Evolutionary conservation across 2,113 vertebrate genomes (phyloP), one percentile per base, ranked within the genome.

Genomic region (Eolophus roseicapilla): DNA sequence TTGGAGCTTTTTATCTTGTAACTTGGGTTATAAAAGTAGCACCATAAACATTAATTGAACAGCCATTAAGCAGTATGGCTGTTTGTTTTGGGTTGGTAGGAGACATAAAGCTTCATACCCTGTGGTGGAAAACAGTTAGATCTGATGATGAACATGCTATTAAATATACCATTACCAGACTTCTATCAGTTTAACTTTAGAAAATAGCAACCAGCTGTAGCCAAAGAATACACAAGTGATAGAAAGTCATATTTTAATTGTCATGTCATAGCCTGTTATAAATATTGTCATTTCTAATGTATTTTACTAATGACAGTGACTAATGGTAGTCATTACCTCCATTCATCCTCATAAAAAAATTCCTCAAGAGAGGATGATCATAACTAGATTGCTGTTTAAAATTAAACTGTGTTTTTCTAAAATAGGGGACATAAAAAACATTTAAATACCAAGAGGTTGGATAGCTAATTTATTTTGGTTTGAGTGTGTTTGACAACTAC

Each of bases 91-190:
- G 83, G 82, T 96, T 97, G 96, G 96, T 93, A 87, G 95, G 96
- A 80, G 79, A 97, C 86, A 96, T 97, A 97, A 97, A 97, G 90
- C 83, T 95, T 84, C 62, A 71, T 95, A 89, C 88, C 86, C 92
- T 96, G 93, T 97, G 94, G 95, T 97, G 86, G 77, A 94, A 97
- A 97, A 97, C 96, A 98, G 96, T 98, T 96, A 97, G 59, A 86
- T 88, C 80, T 90, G 69, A 88, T 88, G 94, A 97, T 96, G 82
- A 94, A 83, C 86, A 65, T 62, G 74, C 83, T 94, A 91, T 96
- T 97, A 96, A 97, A 95, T 97, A 83, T 85, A 65, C 71, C 91
- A 91, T 89, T 96, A 93, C 68, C 70, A 97, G 84, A 91, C 67
- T 95, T 87, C 84, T 77, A 74, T 83, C 79, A 88, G 81, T 87